Base-by-base conservation (phyloP, 2,888 invertebrate species). In the Prosapia bicincta region DNA sequence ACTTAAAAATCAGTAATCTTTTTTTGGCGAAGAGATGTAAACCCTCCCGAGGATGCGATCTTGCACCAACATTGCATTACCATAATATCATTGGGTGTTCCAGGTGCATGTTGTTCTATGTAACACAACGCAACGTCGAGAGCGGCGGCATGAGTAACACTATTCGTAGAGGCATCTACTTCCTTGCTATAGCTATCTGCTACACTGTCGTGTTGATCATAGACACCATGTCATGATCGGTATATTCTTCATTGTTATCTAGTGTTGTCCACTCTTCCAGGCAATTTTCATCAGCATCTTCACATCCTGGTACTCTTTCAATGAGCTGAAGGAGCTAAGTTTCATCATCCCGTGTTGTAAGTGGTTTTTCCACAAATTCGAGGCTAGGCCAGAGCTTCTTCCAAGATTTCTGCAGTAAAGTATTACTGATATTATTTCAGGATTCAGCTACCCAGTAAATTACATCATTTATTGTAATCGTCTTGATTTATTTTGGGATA, bases 401-500 rank as follows among this genome's bases (percentile, higher is more conserved):
- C 28, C 70, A 30, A 24, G 23, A 24, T 70, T 26, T 70, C 13
- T 70, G 69, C 69, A 26, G 38, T 38, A 13, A 38, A 38, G n/a
- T n/a, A 26, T n/a, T n/a, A n/a, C n/a, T n/a, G n/a, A n/a, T n/a
- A n/a, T n/a, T n/a, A n/a, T n/a, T 38, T 15, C 38, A 70, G 1
- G 54, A 38, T 71, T 54, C 71, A 20, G 71, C 54, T 9, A 71
- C 32, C 71, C 54, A 71, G 67, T 75, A 75, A 66, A 72, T 30
- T 20, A 72, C 66, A 72, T 71, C 26, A 72, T 75, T 77, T 66
- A 76, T 66, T 65, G 66, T 77, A 32, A 76, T 32, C 70, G 75
- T 76, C 38, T 77, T 77, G 15, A 77, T 25, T 23, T 67, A 54
- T 71, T 71, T 7, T 54, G 9, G 9, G n/a, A 71, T 10, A 38